These are phyloP conservation scores for Nannoperca australis DNA, from an alignment of 2,797 vertebrate genomes.

Conservation along the genomic window DNA sequence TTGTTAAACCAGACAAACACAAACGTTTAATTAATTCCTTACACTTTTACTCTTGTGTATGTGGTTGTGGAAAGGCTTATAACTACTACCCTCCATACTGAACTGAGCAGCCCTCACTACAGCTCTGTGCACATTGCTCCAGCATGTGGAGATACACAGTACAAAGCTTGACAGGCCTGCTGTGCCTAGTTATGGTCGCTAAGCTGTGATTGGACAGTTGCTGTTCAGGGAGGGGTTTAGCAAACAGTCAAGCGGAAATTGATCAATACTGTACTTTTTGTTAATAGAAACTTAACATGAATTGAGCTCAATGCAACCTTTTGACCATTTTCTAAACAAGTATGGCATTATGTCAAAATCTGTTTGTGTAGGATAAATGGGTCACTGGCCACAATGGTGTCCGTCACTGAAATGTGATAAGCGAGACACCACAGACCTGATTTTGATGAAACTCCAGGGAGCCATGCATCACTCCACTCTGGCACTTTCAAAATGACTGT, in stretches of 20 bases:
- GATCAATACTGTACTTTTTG: neutral
- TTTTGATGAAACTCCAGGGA: conserved; percentile 69
- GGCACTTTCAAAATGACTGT: conserved; percentile 76
- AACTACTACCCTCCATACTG: neutral
- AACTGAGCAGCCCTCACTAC: neutral
- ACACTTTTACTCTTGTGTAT: neutral
- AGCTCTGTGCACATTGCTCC: neutral
- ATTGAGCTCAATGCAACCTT: conserved; percentile 5
- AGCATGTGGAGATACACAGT: neutral
- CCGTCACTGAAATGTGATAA: conserved; percentile 51
- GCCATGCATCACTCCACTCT: conserved; percentile 58
- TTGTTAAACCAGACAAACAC: conserved; percentile 1
- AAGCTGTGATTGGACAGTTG: conserved; percentile 1
- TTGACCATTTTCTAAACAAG: neutral
- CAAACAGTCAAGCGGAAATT: neutral
- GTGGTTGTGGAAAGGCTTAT: neutral
- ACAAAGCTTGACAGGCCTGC: neutral
- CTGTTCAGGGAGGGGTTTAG: neutral
- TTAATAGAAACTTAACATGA: conserved; percentile 3
- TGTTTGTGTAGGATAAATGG: conserved; percentile 36
- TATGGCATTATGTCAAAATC: conserved; percentile 14
- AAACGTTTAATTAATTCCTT: neutral
- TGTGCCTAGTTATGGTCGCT: neutral
- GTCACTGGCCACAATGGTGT: neutral
- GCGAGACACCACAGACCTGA: conserved; percentile 46